Conservation (phyloP, 2,888 invertebrate species). For the Cenopis cana region DNA sequence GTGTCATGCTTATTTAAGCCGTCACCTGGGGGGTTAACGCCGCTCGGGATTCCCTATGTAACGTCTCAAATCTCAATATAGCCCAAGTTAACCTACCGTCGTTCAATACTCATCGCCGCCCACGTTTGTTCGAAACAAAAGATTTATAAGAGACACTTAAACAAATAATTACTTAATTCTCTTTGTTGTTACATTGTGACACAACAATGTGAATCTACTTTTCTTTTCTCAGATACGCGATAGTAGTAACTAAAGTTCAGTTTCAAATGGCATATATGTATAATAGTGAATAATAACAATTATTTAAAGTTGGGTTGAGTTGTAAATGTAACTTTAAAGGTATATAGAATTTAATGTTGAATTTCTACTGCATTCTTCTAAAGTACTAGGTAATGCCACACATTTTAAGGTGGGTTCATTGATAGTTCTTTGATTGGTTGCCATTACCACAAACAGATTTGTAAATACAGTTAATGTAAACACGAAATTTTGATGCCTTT, state of each 20-base stretch:
- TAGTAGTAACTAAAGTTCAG: not conserved
- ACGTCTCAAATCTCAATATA: not conserved
- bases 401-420: not conserved
- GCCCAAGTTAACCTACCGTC: not conserved
- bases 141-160: slow-evolving; percentile 22
- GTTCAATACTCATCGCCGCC: slow-evolving; percentile 12
- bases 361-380: not conserved
- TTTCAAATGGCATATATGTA: not conserved
- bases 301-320: not conserved
- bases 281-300: too few species aligned
- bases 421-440: too few species aligned
- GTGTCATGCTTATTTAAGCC: not conserved
- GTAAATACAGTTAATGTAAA: too few species aligned
- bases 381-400: not conserved
- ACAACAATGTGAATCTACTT: slow-evolving; percentile 15
- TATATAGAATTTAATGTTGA: not conserved
- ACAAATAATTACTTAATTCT: slow-evolving; percentile 19
- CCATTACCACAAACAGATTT: too few species aligned
- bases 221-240: slow-evolving; percentile 16
- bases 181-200: slow-evolving; percentile 20
- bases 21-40: slow-evolving; percentile 14
- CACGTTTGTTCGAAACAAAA: slow-evolving; percentile 21
- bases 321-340: too few species aligned
- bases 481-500: too few species aligned
- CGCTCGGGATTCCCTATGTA: slow-evolving; percentile 13